Percentiles rank a stretch among this genome's conserved stretches.
Conservation (phyloP, 2,888 invertebrate species). For the Harmothoe impar region DNA sequence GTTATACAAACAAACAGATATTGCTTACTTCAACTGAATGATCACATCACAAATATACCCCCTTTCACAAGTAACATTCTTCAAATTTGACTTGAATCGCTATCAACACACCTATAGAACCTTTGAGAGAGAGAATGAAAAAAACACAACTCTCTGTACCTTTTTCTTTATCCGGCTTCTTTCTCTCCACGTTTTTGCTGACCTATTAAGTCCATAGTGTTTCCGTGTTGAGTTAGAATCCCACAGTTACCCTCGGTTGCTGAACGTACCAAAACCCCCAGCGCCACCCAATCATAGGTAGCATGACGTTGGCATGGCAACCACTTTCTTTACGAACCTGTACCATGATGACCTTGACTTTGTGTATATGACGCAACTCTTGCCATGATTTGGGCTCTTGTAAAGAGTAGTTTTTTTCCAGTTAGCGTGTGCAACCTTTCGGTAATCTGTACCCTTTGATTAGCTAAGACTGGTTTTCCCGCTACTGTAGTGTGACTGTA, state of each 20-base stretch:
- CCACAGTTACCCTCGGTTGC: conserved; percentile 35
- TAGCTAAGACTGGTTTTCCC: not conserved
- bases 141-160: not conserved
- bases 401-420: conserved; percentile 44
- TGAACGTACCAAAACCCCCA: not conserved
- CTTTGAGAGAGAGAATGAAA: not conserved
- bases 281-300: conserved; percentile 23
- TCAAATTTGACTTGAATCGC: too few species aligned
- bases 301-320: conserved; percentile 53
- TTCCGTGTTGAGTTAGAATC: conserved; percentile 25
- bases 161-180: not conserved
- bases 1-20: too few species aligned
- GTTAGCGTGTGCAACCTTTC: conserved; percentile 50
- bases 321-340: not conserved
- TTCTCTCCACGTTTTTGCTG: conserved; percentile 12
- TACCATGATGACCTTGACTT: conserved; percentile 20
- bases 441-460: not conserved
- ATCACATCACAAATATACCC: too few species aligned
- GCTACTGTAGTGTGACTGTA: conserved; percentile 57
- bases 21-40: too few species aligned
- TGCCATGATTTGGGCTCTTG: conserved; percentile 45
- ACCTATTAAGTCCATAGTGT: not conserved
- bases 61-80: too few species aligned
- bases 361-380: conserved; percentile 56
- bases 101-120: not conserved